Percentiles rank a stretch among this genome's conserved stretches.
Conservation (phyloP, 2,113 vertebrate species). For the Peromyscus leucopus region DNA sequence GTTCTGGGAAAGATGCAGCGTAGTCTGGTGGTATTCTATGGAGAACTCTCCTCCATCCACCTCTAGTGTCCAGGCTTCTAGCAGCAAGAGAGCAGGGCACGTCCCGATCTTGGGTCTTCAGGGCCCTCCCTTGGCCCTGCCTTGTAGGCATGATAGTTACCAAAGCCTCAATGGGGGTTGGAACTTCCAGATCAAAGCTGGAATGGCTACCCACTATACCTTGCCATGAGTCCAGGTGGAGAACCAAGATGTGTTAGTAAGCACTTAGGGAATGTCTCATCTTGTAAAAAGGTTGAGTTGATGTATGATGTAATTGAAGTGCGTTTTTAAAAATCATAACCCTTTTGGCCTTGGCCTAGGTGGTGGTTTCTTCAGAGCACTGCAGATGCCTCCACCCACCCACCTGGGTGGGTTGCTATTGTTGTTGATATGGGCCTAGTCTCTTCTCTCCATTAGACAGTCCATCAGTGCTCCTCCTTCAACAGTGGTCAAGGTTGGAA, state of each 20-base stretch:
- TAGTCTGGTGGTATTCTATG: too few relatives aligned
- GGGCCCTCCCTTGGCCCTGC: too few relatives aligned
- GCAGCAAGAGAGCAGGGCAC: too few relatives aligned
- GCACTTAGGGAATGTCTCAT: neutral
- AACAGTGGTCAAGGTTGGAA: neutral
- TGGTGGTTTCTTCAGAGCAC: constrained; percentile 6
- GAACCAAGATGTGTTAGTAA: neutral
- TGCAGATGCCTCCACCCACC: neutral
- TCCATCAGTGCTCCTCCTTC: neutral
- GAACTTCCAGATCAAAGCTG: too few relatives aligned
- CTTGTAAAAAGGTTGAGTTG: neutral
- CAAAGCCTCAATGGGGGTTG: too few relatives aligned
- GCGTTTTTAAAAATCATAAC: neutral
- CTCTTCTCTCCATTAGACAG: constrained; percentile 14
- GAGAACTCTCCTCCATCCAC: too few relatives aligned
- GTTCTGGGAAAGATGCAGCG: too few relatives aligned
- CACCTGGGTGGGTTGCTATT: neutral
- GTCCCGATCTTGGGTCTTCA: too few relatives aligned
- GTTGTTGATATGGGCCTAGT: neutral
- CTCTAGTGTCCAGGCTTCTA: too few relatives aligned
- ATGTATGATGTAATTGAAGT: neutral
- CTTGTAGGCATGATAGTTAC: too few relatives aligned
- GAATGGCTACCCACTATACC: too few relatives aligned
- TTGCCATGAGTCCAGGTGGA: neutral
- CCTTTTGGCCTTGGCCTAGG: constrained; percentile 26